Evolutionary conservation across 2,113 vertebrate species (phyloP).

Genomic region (Limnothrissa miodon): DNA sequence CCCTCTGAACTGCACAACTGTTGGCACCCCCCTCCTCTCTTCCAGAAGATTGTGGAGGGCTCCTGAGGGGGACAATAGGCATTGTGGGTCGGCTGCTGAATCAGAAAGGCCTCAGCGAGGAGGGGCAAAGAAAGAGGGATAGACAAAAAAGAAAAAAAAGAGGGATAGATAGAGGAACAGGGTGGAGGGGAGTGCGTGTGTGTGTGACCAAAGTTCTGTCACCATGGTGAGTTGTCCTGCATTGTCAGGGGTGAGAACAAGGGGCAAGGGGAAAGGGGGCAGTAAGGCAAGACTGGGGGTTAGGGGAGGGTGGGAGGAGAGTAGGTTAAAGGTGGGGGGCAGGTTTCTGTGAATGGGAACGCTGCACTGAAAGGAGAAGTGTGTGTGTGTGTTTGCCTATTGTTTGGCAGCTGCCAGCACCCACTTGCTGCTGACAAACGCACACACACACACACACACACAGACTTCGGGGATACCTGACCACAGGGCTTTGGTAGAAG

Average conservation of each 20-base stretch:
- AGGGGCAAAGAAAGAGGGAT: neutral
- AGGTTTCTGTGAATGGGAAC: constrained; percentile 39
- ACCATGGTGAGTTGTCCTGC: neutral
- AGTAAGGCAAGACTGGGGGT: neutral
- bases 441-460: constrained; percentile 16
- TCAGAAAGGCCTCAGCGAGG: neutral
- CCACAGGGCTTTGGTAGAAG: constrained; percentile 37
- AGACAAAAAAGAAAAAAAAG: neutral
- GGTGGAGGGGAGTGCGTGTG: constrained; percentile 15
- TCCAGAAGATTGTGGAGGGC: constrained; percentile 22
- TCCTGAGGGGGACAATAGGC: constrained; percentile 38
- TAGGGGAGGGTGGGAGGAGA: neutral
- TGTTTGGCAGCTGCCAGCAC: constrained; percentile 48
- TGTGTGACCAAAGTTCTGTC: neutral
- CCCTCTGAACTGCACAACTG: constrained; percentile 33
- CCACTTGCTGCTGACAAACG: neutral
- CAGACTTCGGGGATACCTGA: constrained; percentile 40
- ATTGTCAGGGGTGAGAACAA: constrained; percentile 35
- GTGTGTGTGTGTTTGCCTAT: constrained; percentile 40
- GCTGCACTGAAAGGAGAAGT: constrained; percentile 43
- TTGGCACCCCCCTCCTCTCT: constrained; percentile 18
- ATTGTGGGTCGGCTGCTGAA: constrained; percentile 42
- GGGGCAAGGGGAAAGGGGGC: no score
- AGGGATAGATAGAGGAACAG: neutral
- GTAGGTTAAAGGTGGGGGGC: constrained; percentile 14